phyloP scores from a whole-genome alignment of 92 coral and sea anemone species.

The Galaxea fascicularis region DNA sequence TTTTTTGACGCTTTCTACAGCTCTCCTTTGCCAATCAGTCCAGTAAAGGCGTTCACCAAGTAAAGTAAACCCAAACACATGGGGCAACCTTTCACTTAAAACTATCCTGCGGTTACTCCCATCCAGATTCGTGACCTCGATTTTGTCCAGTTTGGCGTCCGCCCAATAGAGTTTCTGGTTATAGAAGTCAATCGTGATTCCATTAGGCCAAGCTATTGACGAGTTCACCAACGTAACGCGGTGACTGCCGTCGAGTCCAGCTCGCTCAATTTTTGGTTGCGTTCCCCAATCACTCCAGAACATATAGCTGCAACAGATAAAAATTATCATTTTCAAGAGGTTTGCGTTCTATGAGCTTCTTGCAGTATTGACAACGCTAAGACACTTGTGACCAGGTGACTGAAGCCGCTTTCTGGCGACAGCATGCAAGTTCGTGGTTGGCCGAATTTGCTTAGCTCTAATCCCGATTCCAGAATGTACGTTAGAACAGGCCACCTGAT shows the following conservation, averaged over 20 bases:
- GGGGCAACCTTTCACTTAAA: constrained; percentile 73
- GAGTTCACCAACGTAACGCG: constrained; percentile 77
- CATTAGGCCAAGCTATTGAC: constrained; percentile 90
- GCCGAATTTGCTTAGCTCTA: too few species aligned
- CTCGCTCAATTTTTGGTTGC: constrained; percentile 84
- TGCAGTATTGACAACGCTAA: too few species aligned
- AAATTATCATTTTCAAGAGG: too few species aligned
- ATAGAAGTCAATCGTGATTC: constrained; percentile 80
- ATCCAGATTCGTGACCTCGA: constrained; percentile 79
- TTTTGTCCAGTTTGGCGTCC: constrained; percentile 94
- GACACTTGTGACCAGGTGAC: too few species aligned
- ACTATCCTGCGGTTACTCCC: constrained; percentile 74
- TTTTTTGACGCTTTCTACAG: constrained; percentile 76
- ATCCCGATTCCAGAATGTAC: too few species aligned
- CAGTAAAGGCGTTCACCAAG: constrained; percentile 84
- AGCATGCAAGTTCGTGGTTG: too few species aligned
- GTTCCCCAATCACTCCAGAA: constrained; percentile 98
- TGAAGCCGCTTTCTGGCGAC: too few species aligned
- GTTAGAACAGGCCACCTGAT: too few species aligned
- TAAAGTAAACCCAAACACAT: constrained; percentile 89
- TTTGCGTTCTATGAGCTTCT: background rate
- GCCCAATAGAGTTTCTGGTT: constrained; percentile 83
- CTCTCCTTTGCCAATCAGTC: constrained; percentile 96
- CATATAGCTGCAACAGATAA: constrained; percentile 63
- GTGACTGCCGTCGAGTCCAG: constrained; percentile 88